Evolutionary conservation across 2,888 invertebrate genomes (phyloP).

Genomic region (Chymomyza amoena): DNA sequence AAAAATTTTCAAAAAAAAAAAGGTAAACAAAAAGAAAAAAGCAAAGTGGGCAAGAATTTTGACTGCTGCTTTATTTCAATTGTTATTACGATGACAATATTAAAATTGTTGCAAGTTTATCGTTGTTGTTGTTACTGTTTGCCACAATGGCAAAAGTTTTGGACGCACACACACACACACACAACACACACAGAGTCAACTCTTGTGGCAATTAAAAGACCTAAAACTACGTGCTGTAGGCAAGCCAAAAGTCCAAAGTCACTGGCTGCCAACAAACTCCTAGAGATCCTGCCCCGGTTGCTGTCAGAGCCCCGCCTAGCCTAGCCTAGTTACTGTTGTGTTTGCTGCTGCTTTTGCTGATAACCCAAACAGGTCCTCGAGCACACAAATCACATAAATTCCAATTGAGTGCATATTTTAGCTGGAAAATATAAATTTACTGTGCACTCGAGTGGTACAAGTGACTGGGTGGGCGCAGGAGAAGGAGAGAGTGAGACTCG

Average conservation of each 20-base stretch:
- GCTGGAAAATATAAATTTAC: slow-evolving; percentile 62
- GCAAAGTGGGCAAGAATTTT: slow-evolving; percentile 2
- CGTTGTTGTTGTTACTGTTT: neutral
- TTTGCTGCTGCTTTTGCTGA: slow-evolving; percentile 37
- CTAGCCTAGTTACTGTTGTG: slow-evolving; percentile 58
- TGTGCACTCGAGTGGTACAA: slow-evolving; percentile 42
- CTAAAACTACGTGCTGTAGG: slow-evolving; percentile 33
- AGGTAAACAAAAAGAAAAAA: neutral
- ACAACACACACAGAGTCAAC: neutral
- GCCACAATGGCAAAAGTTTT: neutral
- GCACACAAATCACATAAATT: slow-evolving; percentile 73
- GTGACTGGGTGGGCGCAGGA: neutral
- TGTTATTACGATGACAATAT: slow-evolving; percentile 67
- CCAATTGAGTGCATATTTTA: slow-evolving; percentile 70
- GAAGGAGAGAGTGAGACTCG: neutral
- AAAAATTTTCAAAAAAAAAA: slow-evolving; percentile 44
- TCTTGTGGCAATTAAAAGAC: slow-evolving; percentile 61
- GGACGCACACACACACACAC: slow-evolving; percentile 6
- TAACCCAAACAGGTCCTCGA: slow-evolving; percentile 69
- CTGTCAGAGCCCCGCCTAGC: neutral
- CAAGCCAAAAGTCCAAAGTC: slow-evolving; percentile 64
- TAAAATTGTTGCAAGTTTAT: slow-evolving; percentile 20
- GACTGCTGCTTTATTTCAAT: slow-evolving; percentile 59
- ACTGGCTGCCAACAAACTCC: slow-evolving; percentile 25
- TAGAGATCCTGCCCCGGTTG: neutral